Evolutionary conservation across 2,888 invertebrate species (phyloP), one percentile per base, ranked within the genome.

Genomic region (Drosophila mercatorum): DNA sequence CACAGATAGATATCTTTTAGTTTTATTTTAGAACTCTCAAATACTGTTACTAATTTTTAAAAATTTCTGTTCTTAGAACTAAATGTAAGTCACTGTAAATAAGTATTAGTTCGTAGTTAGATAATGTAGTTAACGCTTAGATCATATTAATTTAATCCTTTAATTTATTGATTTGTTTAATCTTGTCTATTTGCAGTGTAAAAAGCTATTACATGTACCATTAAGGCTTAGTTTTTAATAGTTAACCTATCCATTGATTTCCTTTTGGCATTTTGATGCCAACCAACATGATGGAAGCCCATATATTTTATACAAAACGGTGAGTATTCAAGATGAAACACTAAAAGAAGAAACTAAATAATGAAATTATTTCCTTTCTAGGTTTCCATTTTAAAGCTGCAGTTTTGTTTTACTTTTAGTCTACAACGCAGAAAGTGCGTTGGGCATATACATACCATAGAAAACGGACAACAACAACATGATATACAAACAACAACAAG

Each of bases 141-240:
- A 12, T 11, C 11, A 4, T 5, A 28, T 41, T 12, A 41, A n/a
- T n/a, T 11, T 11, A 7, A 28, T 2, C 10, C 22, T 38, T 7
- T 36, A 36, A 38, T 17, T 53, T 26, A 55, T 34, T 2, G 34
- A 68, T 52, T 52, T 12, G 51, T 71, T 63, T 26, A 7, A 14
- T 8, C n/a, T 40, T 10, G 36, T 83, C 8, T 85, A 70, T 73
- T 89, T 85, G 47, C 82, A 81, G 82, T 81, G 83, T 88, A 90
- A 88, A 87, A 90, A 90, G 73, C 89, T 82, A 82, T 80, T 59
- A 85, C 72, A 78, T 76, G 66, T 85, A 86, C 75, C 73, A 83
- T 76, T 86, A 87, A 87, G 86, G 86, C 77, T 72, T 81, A 89
- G 90, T 79, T 89, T 88, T 74, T 85, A 79, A 77, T 87, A 87